Percentiles rank a stretch among this genome's conserved stretches.
Evolutionary conservation across 2,113 vertebrate genomes (phyloP).

Genomic region (Carassius gibelio): DNA sequence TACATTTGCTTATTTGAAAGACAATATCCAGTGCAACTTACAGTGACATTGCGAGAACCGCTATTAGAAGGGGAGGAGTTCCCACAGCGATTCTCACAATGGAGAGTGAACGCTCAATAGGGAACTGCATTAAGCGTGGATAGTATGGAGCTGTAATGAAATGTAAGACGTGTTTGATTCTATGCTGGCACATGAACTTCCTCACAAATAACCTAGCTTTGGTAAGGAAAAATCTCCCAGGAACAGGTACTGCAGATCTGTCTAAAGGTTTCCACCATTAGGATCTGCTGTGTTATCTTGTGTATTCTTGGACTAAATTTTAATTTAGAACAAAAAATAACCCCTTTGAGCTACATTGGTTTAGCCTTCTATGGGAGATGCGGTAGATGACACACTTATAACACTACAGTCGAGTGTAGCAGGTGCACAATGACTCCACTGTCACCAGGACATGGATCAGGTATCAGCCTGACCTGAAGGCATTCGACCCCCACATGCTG

Average conservation of each 20-base stretch:
- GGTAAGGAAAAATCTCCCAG: no score
- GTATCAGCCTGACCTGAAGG: background rate
- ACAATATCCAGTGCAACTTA: no score
- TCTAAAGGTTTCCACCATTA: background rate
- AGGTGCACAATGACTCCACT: constrained; percentile 17
- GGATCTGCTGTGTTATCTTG: background rate
- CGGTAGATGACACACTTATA: background rate
- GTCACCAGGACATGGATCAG: background rate
- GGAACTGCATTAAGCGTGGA: background rate
- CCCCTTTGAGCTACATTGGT: background rate
- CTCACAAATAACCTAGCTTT: background rate
- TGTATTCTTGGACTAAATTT: background rate
- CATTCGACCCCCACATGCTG: constrained; percentile 1
- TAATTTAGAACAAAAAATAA: background rate
- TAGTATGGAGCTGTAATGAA: background rate
- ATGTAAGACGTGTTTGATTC: background rate
- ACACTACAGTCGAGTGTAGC: background rate
- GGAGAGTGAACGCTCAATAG: no score
- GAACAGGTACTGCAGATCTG: background rate
- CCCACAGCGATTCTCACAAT: no score
- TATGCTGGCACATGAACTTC: background rate
- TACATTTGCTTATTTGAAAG: no score
- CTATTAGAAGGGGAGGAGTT: no score
- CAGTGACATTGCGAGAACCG: no score
- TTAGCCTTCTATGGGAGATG: background rate